Percentiles rank a stretch among this genome's conserved stretches.
phyloP scores from a whole-genome alignment of 2,797 vertebrate species.

The Oreochromis grahami region DNA sequence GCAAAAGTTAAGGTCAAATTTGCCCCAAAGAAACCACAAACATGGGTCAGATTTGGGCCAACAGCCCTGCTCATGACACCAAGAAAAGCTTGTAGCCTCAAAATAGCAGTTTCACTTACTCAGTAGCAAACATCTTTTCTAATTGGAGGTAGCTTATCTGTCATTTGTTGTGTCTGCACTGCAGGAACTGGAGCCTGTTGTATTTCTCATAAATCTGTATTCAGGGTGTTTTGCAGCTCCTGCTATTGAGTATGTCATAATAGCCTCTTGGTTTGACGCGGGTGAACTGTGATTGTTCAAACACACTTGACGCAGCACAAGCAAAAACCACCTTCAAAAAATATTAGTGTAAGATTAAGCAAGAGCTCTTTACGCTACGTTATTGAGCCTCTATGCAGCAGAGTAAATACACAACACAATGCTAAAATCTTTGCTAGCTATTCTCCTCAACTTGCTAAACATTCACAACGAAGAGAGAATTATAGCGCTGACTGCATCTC shows the following conservation, averaged over 20 bases:
- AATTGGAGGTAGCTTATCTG: rapidly evolving
- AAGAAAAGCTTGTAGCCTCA: not conserved
- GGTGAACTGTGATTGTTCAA: not conserved
- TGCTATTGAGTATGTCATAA: not conserved
- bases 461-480: not conserved
- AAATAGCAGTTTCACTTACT: not conserved
- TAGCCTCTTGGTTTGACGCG: not conserved
- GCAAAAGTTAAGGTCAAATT: not conserved
- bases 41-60: rapidly evolving
- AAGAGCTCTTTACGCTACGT: not conserved
- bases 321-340: not conserved
- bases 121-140: not conserved
- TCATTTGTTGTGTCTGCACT: not conserved
- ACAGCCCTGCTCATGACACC: not conserved
- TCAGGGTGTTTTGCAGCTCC: not conserved
- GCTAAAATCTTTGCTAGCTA: not conserved
- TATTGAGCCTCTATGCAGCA: not conserved
- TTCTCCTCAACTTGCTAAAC: not conserved
- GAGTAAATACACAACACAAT: not conserved
- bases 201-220: not conserved
- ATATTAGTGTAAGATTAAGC: not conserved
- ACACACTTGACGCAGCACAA: rapidly evolving
- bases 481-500: not conserved
- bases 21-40: not conserved
- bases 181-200: rapidly evolving